These are phyloP conservation scores for Nothobranchius furzeri DNA, from an alignment of 2,113 vertebrate genomes.

Conservation along the genomic window DNA sequence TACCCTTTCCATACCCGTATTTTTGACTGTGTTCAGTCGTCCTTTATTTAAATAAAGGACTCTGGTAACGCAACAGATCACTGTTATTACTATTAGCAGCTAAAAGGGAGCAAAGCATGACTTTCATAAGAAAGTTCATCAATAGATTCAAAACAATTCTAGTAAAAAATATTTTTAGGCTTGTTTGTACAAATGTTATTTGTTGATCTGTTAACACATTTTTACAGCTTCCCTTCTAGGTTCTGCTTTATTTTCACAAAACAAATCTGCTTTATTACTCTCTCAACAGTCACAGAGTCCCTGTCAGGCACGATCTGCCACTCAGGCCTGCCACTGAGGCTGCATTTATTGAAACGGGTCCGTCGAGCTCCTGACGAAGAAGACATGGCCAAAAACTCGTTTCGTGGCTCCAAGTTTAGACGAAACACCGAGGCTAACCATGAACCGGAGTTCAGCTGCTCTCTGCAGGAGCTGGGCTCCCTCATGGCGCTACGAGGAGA, in stretches of 20 bases:
- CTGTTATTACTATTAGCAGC: too few relatives aligned
- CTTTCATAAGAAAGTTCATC: too few relatives aligned
- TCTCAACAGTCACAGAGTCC: constrained; percentile 46
- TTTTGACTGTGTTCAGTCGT: too few relatives aligned
- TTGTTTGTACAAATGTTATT: too few relatives aligned
- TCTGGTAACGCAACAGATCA: too few relatives aligned
- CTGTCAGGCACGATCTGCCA: constrained; percentile 32
- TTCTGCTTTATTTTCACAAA: background rate
- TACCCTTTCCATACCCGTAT: too few relatives aligned
- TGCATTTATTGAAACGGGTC: constrained; percentile 67
- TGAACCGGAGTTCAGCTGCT: constrained; percentile 87
- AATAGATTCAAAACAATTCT: too few relatives aligned
- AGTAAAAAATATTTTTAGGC: too few relatives aligned
- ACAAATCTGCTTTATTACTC: background rate
- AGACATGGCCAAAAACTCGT: constrained; percentile 92
- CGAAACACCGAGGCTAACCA: constrained; percentile 85
- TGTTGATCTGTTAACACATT: too few relatives aligned
- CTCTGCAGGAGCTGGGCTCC: constrained; percentile 86
- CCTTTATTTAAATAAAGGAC: too few relatives aligned
- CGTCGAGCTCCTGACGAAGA: constrained; percentile 70
- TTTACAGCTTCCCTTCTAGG: too few relatives aligned
- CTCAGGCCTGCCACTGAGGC: constrained; percentile 53
- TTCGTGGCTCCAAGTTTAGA: constrained; percentile 86
- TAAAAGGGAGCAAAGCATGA: too few relatives aligned
- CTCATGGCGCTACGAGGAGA: constrained; percentile 94